Evolutionary conservation across 2,797 vertebrate species (phyloP), one percentile per base, ranked within the genome.

Genomic region (Schizopygopsis pylzovi): DNA sequence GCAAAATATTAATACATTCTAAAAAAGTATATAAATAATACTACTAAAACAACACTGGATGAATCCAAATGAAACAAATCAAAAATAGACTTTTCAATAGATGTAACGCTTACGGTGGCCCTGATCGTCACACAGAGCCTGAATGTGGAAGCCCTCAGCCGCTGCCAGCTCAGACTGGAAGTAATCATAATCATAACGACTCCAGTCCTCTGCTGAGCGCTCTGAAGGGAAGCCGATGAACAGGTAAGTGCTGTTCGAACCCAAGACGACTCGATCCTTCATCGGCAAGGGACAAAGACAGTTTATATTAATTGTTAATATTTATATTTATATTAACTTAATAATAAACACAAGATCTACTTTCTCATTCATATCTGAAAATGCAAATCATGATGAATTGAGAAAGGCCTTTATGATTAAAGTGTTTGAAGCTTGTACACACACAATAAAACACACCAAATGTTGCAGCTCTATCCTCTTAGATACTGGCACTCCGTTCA

Each of bases 131-230:
- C 94, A 92, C 0, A 95, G 91, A 45, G 83, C 89, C 82, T 92
- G 92, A 13, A 96, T 88, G 47, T 94, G 94, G 90, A 97, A 94
- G 4, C 97, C 97, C 88, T 97, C 96, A 0, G 94, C 95, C 1
- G 95, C 96, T 1, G 96, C 97, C 84, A 97, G 89, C 79, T 98
- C 97, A 33, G 96, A 95, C 91, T 97, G 97, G 92, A 98, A 97
- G 81, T 96, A 97, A 91, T 98, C 96, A 0, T 97, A 97, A 90
- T 98, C 97, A 3, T 96, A 97, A 89, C 94, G 94, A 89, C 92
- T 95, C 93, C 95, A 92, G 89, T 97, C 97, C 0, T 97, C 96
- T 3, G 87, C 88, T 0, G 93, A 92, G 2, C 96, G 94, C 85
- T 97, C 96, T 0, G 93, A 93, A 0, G 97, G 97, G 89, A 95